Evolutionary conservation across 1,140 invertebrate species (phyloP).

Genomic region (Drosophila pallidifrons): DNA sequence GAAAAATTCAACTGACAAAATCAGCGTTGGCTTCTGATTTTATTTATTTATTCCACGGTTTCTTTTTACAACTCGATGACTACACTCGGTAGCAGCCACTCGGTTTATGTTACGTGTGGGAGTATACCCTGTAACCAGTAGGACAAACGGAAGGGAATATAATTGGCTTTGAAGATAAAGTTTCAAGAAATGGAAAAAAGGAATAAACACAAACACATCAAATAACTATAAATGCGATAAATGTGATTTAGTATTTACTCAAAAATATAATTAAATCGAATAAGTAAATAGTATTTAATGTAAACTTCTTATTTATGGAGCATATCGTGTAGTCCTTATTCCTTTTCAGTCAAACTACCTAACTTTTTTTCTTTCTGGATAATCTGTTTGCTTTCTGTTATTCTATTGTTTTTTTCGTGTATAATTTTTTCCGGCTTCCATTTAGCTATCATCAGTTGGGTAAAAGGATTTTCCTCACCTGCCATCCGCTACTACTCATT

Average conservation of each 20-base stretch:
- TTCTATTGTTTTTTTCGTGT: constrained; percentile 49
- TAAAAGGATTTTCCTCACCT: constrained; percentile 42
- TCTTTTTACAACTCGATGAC: constrained; percentile 44
- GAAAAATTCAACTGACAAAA: constrained; percentile 46
- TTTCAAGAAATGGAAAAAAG: too few species aligned
- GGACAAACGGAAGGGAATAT: too few species aligned
- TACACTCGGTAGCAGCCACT: constrained; percentile 8
- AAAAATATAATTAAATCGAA: neutral
- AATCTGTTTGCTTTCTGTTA: constrained; percentile 29
- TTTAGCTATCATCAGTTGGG: constrained; percentile 35
- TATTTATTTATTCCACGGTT: constrained; percentile 71
- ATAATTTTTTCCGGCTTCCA: constrained; percentile 62
- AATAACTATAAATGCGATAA: too few species aligned
- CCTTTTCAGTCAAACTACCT: neutral
- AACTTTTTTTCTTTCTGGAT: neutral
- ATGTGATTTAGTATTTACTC: neutral
- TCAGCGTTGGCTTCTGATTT: constrained; percentile 67
- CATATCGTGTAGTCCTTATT: neutral
- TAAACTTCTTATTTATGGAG: neutral
- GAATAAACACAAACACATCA: too few species aligned
- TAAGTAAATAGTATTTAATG: neutral
- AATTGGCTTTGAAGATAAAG: too few species aligned
- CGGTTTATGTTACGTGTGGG: constrained; percentile 4
- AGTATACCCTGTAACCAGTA: constrained; percentile 9
- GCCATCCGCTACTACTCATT: neutral